phyloP scores from a whole-genome alignment of 2,888 invertebrate species.

The Steinernema scapterisci region DNA sequence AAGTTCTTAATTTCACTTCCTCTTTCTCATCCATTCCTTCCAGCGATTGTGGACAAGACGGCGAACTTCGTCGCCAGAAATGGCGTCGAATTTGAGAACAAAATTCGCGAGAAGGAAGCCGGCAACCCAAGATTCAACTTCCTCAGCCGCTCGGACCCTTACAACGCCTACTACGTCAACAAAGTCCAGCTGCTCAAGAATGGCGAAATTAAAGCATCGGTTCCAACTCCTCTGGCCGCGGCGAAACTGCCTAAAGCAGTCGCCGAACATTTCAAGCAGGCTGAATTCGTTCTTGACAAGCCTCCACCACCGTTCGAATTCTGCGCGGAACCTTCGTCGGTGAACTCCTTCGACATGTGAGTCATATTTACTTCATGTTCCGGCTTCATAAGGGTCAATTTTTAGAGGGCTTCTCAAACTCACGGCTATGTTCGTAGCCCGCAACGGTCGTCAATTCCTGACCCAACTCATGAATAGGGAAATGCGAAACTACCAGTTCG shows the following conservation, averaged over 20 bases:
- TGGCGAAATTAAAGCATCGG: constrained; percentile 42
- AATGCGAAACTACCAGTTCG: constrained; percentile 93
- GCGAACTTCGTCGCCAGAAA: constrained; percentile 99
- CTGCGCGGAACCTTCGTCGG: constrained; percentile 94
- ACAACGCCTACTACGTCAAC: constrained; percentile 97
- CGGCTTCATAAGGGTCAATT: neutral
- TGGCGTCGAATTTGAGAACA: constrained; percentile 95
- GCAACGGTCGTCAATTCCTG: constrained; percentile 95
- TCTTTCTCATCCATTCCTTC: constrained; percentile 40
- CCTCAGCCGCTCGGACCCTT: constrained; percentile 91
- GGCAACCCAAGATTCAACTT: constrained; percentile 99
- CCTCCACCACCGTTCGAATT: constrained; percentile 91
- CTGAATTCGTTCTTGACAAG: constrained; percentile 76
- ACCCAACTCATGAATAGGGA: constrained; percentile 98
- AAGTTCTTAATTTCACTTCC: too few relatives aligned
- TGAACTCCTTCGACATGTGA: constrained; percentile 89
- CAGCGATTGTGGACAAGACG: constrained; percentile 99
- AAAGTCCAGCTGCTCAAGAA: constrained; percentile 75
- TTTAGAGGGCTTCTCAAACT: constrained; percentile 90
- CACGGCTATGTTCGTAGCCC: constrained; percentile 97
- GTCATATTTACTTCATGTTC: constrained; percentile 34
- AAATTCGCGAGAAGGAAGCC: constrained; percentile 94
- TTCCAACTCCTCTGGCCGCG: neutral
- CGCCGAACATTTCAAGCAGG: constrained; percentile 56
- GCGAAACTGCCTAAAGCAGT: constrained; percentile 55